phyloP scores from a whole-genome alignment of 2,113 vertebrate genomes.

The Pelecanus crispus region DNA sequence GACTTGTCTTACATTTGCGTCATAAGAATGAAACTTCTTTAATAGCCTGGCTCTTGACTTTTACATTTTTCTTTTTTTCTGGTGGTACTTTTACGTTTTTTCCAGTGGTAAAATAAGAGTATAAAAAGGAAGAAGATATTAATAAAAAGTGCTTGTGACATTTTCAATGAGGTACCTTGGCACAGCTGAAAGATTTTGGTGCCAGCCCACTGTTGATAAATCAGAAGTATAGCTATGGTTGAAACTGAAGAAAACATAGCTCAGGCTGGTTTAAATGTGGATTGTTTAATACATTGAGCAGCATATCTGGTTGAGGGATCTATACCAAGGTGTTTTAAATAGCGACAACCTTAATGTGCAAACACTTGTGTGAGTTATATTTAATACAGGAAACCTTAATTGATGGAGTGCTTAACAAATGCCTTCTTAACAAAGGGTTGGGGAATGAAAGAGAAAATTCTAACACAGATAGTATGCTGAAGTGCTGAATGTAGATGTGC shows the following conservation, averaged over 20 bases:
- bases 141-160: neutral
- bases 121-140: neutral
- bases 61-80: neutral
- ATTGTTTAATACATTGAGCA: neutral
- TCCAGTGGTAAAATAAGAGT: neutral
- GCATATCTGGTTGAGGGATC: neutral
- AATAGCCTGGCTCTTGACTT: neutral
- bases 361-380: neutral
- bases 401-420: neutral
- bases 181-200: neutral
- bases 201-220: neutral
- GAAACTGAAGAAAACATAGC: neutral
- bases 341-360: neutral
- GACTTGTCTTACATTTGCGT: neutral
- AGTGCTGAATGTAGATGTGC: neutral
- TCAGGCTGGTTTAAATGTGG: neutral
- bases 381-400: neutral
- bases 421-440: neutral
- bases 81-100: neutral
- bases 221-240: neutral
- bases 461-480: neutral
- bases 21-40: neutral
- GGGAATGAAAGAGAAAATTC: neutral
- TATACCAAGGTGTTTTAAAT: neutral
- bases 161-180: neutral